Base-by-base conservation (phyloP, 1,140 invertebrate genomes). In the Drosophila rufa region DNA sequence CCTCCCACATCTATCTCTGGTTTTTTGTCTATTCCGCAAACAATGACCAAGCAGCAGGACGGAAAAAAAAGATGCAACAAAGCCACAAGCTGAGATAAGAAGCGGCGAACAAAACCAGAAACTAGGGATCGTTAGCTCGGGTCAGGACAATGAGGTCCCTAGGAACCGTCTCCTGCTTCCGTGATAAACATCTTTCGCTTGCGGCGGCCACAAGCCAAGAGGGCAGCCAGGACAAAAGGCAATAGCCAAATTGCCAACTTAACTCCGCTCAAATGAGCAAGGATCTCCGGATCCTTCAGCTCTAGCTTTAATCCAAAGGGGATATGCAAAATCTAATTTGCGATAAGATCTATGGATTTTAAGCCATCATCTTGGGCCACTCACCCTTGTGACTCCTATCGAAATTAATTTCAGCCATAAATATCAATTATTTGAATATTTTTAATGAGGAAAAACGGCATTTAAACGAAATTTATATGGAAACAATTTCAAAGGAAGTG, bases 41-140 rank as follows among this genome's bases (percentile, higher is more conserved):
- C 77, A 89, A 80, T 57, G 62, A 53, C 1, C 51, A 38, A 73
- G 51, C 42, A 71, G 36, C 50, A 43, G 65, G 30, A 69, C 11
- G 45, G 38, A 19, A 11, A 50, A 64, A 58, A 57, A 51, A 70
- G 50, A 75, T 84, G 62, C 50, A 67, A 79, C 75, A 85, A 85
- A 84, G 78, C 85, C 85, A 81, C 85, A 89, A 89, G 85, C 86
- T 83, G 85, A 90, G 85, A 89, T 89, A 90, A 85, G 86, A 69
- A 47, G 57, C 53, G 47, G 53, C 68, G 61, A 79, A 82, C 71
- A 83, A 64, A 77, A 68, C 64, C 74, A 82, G n/a, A 68, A 58
- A 61, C 58, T 66, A 50, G 56, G 62, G 62, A 75, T 85, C 70
- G 55, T 79, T 75, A 69, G 58, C 70, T 70, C 45, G 9, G 27